Conservation (phyloP, 2,113 vertebrate species). For the Pholis gunnellus region DNA sequence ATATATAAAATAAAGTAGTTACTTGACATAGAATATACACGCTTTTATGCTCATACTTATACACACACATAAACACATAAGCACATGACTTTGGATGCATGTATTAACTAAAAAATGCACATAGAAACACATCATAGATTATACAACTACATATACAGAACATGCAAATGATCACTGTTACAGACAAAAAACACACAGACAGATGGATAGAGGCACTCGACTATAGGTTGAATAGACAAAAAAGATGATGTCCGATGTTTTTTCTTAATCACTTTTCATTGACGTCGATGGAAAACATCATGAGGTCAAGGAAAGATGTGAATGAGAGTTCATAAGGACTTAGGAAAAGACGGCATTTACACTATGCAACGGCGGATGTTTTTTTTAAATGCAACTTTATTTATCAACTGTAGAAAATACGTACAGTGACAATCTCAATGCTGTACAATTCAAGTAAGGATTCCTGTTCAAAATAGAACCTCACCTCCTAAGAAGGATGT, state of each 20-base stretch:
- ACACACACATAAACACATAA: neutral
- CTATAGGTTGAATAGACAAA: too few species aligned
- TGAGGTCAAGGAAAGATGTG: neutral
- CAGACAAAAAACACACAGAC: too few species aligned
- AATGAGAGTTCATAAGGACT: neutral
- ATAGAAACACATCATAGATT: neutral
- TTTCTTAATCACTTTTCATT: neutral
- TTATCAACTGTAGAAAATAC: neutral
- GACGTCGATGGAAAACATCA: neutral
- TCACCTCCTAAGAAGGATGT: neutral
- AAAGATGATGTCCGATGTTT: neutral
- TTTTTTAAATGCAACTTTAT: neutral
- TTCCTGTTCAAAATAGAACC: neutral
- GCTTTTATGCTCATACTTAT: neutral
- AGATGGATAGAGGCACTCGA: neutral
- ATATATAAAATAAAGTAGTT: neutral
- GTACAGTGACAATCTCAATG: neutral
- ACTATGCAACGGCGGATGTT: neutral
- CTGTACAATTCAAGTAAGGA: neutral
- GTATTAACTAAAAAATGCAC: neutral
- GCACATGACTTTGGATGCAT: neutral
- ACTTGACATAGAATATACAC: neutral
- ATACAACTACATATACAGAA: neutral
- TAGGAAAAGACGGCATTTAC: neutral
- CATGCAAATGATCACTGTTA: too few species aligned